Evolutionary conservation across 2,113 vertebrate species (phyloP).

Genomic region (Menura novaehollandiae): DNA sequence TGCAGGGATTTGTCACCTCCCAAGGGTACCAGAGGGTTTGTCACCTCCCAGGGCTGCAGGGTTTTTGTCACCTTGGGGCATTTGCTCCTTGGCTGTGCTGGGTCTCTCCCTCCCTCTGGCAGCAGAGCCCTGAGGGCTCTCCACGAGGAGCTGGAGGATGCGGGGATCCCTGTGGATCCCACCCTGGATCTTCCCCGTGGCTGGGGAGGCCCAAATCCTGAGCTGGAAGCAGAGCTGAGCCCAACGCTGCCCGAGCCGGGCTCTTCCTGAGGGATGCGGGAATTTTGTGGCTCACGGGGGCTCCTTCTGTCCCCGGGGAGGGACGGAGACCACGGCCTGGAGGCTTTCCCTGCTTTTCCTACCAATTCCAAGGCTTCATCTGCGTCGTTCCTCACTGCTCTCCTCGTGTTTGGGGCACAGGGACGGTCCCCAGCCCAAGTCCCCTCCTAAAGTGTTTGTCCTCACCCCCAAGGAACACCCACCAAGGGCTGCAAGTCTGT

Average conservation of each 20-base stretch:
- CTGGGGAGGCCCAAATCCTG: neutral
- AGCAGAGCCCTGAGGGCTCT: neutral
- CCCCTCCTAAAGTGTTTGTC: neutral
- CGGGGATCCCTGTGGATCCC: neutral
- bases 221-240: neutral
- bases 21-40: neutral
- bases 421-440: fast-evolving
- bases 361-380: neutral
- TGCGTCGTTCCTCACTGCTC: fast-evolving
- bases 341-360: neutral
- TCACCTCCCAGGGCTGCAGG: neutral
- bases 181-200: neutral
- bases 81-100: neutral
- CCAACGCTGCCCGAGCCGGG: neutral
- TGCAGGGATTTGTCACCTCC: neutral
- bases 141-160: neutral
- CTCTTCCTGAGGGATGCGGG: neutral
- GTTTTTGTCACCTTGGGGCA: neutral
- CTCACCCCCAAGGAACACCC: neutral
- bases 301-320: neutral
- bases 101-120: neutral
- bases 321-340: fast-evolving
- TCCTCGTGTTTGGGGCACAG: neutral
- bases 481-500: neutral
- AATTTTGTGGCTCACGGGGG: neutral